Conservation (phyloP, 1,140 invertebrate species). For the Chrysomallon squamiferum region DNA sequence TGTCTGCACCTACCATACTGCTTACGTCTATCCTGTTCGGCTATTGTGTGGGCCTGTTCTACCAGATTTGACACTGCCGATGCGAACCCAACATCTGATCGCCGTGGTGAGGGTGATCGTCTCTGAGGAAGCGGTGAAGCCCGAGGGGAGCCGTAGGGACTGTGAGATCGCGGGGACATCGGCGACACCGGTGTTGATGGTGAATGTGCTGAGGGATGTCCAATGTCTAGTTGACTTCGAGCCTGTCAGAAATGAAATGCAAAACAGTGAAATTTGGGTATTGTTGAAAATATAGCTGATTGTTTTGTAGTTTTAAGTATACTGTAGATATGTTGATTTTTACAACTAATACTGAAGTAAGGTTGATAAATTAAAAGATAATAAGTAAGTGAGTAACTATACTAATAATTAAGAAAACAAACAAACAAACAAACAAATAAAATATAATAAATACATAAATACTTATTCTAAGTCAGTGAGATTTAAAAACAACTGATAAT, state of each 20-base stretch:
- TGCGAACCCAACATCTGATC: slow-evolving; percentile 53
- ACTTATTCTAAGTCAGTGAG: too few relatives aligned
- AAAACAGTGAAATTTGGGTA: slow-evolving; percentile 31
- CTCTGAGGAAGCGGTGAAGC: slow-evolving; percentile 41
- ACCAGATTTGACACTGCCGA: slow-evolving; percentile 55
- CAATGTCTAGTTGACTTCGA: slow-evolving; percentile 20
- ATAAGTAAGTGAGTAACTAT: too few relatives aligned
- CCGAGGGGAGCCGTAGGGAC: slow-evolving; percentile 48
- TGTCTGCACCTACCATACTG: slow-evolving; percentile 36
- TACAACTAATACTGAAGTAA: too few relatives aligned
- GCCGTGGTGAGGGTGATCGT: slow-evolving; percentile 47
- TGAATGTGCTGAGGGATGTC: slow-evolving; percentile 24
- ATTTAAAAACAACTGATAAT: too few relatives aligned
- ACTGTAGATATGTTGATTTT: too few relatives aligned
- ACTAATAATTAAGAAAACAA: too few relatives aligned
- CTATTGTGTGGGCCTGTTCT: slow-evolving; percentile 55
- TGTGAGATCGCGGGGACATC: slow-evolving; percentile 39
- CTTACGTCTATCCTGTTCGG: slow-evolving; percentile 49
- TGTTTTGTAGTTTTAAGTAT: too few relatives aligned
- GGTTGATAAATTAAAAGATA: too few relatives aligned
- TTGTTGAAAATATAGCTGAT: too few relatives aligned
- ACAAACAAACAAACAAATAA: too few relatives aligned
- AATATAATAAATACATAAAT: too few relatives aligned
- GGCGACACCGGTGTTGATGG: slow-evolving; percentile 44
- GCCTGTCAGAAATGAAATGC: slow-evolving; percentile 2